A percentile compares a stretch with the other conserved stretches of the same genome.
Evolutionary conservation across 2,113 vertebrate species (phyloP).

Genomic region (Nansenia antarctica): DNA sequence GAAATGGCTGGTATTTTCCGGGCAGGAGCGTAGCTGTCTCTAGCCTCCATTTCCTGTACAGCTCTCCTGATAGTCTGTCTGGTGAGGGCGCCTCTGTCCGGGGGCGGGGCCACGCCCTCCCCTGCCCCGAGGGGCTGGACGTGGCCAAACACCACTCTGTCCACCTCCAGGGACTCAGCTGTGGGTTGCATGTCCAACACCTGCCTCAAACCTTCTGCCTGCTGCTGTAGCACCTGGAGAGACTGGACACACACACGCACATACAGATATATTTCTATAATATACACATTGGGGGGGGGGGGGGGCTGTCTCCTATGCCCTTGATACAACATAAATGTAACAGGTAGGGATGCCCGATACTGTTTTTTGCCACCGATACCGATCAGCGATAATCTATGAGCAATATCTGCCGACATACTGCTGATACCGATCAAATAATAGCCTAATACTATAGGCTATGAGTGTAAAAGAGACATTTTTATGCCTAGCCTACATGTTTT

Average conservation of each 20-base stretch:
- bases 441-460: no score
- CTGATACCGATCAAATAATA: no score
- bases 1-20: slow-evolving; percentile 21
- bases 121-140: slow-evolving; percentile 9
- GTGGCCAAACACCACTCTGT: slow-evolving; percentile 60
- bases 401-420: no score
- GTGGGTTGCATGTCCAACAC: slow-evolving; percentile 74
- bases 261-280: neutral
- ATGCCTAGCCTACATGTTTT: no score
- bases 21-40: slow-evolving; percentile 36
- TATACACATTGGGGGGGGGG: neutral
- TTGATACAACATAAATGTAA: no score
- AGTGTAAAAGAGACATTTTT: no score
- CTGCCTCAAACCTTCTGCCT: slow-evolving; percentile 82
- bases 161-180: slow-evolving; percentile 72
- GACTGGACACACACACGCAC: slow-evolving; percentile 69
- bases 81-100: no score
- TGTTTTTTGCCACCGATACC: no score
- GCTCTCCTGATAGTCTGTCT: slow-evolving; percentile 52
- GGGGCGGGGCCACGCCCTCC: no score
- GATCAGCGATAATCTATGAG: no score
- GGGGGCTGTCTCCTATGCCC: no score
- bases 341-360: no score
- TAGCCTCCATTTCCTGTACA: slow-evolving; percentile 43
- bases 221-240: slow-evolving; percentile 78